Base-by-base conservation (phyloP, 2,888 invertebrate species). In the Lordiphosa andalusiaca region DNA sequence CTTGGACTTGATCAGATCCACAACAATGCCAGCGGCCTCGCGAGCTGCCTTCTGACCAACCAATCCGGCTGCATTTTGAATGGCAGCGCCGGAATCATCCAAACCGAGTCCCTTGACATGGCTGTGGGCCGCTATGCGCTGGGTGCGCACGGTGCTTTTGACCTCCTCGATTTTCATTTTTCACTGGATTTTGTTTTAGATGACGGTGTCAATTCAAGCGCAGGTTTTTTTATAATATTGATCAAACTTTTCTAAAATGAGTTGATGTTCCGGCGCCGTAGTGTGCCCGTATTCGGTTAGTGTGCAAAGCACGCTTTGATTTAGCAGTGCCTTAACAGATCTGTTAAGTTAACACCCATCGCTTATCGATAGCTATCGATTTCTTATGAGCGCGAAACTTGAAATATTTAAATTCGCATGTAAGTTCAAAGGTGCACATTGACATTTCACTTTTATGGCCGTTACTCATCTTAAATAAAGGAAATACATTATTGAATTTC, bases 111-210 rank as follows among this genome's bases (percentile, higher is more conserved):
- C 99, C 91, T 99, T 99, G 55, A 99, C 95, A 87, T 99, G 99
- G 86, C 95, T 98, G 86, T 99, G 99, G 13, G 98, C 95, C 44
- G 98, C 98, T 86, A 99, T 97, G 89, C 98, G 92, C 89, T 98
- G 98, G 0, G 97, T 96, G 91, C 98, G 97, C 0, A 96, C 97
- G 2, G 98, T 98, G 89, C 97, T 98, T 91, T 98, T 98, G 0
- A 99, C 98, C 92, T 99, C 98, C 91, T 99, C 98, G 76, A 99
- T 98, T 91, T 98, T 99, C 98, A 99, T 99, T 58, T 56, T 77
- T 16, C 4, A 25, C 16, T 53, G 19, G 33, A 7, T 38, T n/a
- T 12, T 19, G 6, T 3, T 33, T 42, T 42, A 13, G 42, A 25
- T 40, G 33, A 16, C 25, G 47, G 10, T 44, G 36, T 37, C 13